Evolutionary conservation across 2,888 invertebrate species (phyloP).

Genomic region (Rhopalosiphum nymphaeae): DNA sequence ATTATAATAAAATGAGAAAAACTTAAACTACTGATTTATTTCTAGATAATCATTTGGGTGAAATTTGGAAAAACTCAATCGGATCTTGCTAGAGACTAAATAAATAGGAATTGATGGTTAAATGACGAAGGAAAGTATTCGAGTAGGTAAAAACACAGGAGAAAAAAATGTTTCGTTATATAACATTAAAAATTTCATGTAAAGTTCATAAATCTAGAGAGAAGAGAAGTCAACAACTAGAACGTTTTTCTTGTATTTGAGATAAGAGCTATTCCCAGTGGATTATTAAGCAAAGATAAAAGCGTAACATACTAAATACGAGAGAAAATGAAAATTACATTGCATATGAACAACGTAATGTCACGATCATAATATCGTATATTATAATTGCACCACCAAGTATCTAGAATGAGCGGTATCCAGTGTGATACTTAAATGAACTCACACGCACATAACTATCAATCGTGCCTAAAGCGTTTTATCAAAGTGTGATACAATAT

Average conservation of each 20-base stretch:
- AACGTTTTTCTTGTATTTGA: slow-evolving; percentile 46
- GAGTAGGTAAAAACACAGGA: not conserved
- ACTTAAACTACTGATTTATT: not conserved
- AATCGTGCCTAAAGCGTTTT: not conserved
- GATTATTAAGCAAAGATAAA: slow-evolving; percentile 47
- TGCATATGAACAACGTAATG: not conserved
- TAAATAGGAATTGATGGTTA: not conserved
- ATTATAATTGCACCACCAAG: not conserved
- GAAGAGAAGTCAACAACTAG: not conserved
- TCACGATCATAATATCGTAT: not conserved
- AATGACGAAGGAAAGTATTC: not conserved
- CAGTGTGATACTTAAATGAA: not conserved
- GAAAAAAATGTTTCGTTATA: slow-evolving; percentile 3
- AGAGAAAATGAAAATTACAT: not conserved
- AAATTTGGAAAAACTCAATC: not conserved
- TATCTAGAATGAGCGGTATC: not conserved
- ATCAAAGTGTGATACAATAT: not conserved
- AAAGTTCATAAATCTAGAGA: slow-evolving; percentile 52
- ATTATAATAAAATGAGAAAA: not conserved
- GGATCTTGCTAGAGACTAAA: not conserved
- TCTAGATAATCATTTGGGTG: not conserved
- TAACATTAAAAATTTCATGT: slow-evolving; percentile 5
- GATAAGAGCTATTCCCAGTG: slow-evolving; percentile 50
- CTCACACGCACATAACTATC: not conserved
- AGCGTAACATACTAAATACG: not conserved